Evolutionary conservation across 2,797 vertebrate species (phyloP), one percentile per base, ranked within the genome.

Genomic region (Merluccius polli): DNA sequence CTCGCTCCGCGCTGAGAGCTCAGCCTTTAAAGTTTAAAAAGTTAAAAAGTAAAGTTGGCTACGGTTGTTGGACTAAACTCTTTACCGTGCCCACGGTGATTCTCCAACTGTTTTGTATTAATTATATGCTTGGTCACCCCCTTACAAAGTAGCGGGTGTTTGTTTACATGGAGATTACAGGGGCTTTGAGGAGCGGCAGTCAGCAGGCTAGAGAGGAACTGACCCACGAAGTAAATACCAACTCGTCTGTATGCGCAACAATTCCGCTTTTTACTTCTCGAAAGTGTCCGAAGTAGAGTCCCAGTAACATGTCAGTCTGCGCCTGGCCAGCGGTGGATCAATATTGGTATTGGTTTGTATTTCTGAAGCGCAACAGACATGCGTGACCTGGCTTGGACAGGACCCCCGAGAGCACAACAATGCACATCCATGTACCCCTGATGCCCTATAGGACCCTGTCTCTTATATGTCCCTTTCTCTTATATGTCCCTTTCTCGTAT

Each of bases 371-470:
- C 63, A 38, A 38, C 68, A 32, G 69, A 48, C 3, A 24, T 32
- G 18, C 27, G 31, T 68, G 65, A 24, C n/a, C 65, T 68, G 41
- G 44, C 15, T 76, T 59, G 30, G 75, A 52, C 44, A 71, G 75
- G 32, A 33, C 32, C 32, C 32, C 32, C 32, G 32, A 33, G 32
- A 33, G 32, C 32, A 36, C 6, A 76, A 76, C 75, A 72, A 71
- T 76, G n/a, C n/a, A n/a, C n/a, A n/a, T n/a, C 44, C 48, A 71
- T 52, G 70, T 76, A 59, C 69, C 31, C 44, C 75, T 59, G n/a
- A 24, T 44, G 59, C 27, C 59, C 21, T n/a, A n/a, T n/a, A n/a
- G n/a, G n/a, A n/a, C n/a, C n/a, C n/a, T n/a, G n/a, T n/a, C n/a
- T n/a, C n/a, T n/a, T n/a, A n/a, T n/a, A n/a, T n/a, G n/a, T n/a